Conservation (phyloP, 2,797 vertebrate species). For the Macrochelys suwanniensis region DNA sequence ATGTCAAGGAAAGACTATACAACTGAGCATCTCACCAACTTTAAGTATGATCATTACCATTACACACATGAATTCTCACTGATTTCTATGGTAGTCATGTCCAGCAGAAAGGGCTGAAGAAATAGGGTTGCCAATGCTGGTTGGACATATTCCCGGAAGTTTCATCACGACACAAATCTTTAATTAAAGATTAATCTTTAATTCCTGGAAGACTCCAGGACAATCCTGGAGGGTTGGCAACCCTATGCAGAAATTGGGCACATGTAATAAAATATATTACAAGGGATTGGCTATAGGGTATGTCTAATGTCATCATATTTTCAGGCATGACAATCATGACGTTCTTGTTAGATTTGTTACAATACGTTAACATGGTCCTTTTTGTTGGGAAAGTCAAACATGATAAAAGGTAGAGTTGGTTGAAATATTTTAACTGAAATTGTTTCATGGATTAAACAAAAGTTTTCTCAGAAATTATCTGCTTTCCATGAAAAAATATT, state of each 20-base stretch:
- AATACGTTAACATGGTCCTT: neutral
- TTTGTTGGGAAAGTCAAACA: neutral
- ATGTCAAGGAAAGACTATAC: neutral
- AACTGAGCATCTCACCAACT: neutral
- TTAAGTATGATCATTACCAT: neutral
- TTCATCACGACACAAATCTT: too few relatives aligned
- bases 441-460: neutral
- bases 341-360: accelerated
- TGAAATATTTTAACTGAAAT: neutral
- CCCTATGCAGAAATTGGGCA: neutral
- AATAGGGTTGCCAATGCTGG: too few relatives aligned
- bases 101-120: too few relatives aligned
- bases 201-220: too few relatives aligned
- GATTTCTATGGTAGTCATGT: too few relatives aligned
- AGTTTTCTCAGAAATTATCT: neutral
- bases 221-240: too few relatives aligned
- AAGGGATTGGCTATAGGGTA: neutral
- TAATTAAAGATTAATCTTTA: too few relatives aligned
- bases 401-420: neutral
- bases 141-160: too few relatives aligned
- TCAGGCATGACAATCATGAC: neutral
- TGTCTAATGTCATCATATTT: neutral
- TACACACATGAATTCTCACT: neutral
- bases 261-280: accelerated
- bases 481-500: neutral